Evolutionary conservation across 2,888 invertebrate genomes (phyloP).

Genomic region (Parelbella ahira): DNA sequence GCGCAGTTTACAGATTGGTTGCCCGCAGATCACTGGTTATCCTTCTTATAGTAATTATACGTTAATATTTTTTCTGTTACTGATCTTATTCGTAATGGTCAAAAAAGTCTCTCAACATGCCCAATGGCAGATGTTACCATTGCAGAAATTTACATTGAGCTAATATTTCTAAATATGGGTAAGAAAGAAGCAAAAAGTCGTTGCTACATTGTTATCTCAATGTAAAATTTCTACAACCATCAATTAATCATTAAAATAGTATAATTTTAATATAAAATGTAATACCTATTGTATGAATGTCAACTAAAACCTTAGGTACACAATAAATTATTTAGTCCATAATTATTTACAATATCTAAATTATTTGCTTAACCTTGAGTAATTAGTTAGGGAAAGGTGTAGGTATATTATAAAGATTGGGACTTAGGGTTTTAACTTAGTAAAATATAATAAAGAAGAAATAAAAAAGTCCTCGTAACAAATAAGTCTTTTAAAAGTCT

Average conservation of each 20-base stretch:
- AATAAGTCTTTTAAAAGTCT: too few relatives aligned
- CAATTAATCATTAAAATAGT: too few relatives aligned
- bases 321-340: conserved; percentile 55
- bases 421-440: too few relatives aligned
- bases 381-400: neutral
- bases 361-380: neutral
- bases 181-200: neutral
- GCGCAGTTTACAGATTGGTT: too few relatives aligned
- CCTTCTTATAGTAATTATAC: too few relatives aligned
- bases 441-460: too few relatives aligned
- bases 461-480: too few relatives aligned
- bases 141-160: conserved; percentile 15
- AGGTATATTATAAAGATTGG: too few relatives aligned
- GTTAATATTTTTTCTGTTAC: too few relatives aligned
- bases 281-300: conserved; percentile 36
- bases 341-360: conserved; percentile 34
- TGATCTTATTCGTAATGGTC: conserved; percentile 3
- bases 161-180: conserved; percentile 9
- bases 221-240: conserved; percentile 20
- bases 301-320: conserved; percentile 45
- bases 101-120: conserved; percentile 10
- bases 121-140: conserved; percentile 18
- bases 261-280: conserved; percentile 51
- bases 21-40: too few relatives aligned
- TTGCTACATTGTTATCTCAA: conserved; percentile 24